phyloP scores from a whole-genome alignment of 2,888 invertebrate species.

The Caenorhabditis imperialis region DNA sequence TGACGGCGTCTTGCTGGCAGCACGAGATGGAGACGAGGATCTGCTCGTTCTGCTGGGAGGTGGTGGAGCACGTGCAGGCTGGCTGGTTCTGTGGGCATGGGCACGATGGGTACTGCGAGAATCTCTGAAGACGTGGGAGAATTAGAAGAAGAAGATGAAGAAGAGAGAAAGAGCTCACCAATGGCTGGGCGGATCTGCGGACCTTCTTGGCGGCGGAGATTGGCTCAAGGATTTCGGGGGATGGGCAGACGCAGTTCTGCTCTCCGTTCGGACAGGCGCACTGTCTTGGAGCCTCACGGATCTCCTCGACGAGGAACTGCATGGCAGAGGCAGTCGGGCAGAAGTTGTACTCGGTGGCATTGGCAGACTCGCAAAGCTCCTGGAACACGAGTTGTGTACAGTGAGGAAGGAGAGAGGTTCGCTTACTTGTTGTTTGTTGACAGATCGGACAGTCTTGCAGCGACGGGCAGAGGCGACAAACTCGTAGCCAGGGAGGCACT shows the following conservation, averaged over 20 bases:
- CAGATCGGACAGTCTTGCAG: constrained; percentile 74
- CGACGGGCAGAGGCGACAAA: constrained; percentile 75
- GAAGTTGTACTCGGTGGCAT: constrained; percentile 73
- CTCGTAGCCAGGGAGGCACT: constrained; percentile 75
- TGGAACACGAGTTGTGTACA: constrained; percentile 6
- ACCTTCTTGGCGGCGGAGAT: constrained; percentile 63
- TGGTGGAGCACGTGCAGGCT: constrained; percentile 65
- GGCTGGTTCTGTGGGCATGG: constrained; percentile 70
- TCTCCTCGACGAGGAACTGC: constrained; percentile 73
- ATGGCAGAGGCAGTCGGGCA: constrained; percentile 67
- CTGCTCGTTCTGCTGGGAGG: constrained; percentile 63
- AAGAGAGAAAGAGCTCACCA: not conserved
- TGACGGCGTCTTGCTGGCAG: constrained; percentile 60
- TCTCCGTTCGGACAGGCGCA: constrained; percentile 76
- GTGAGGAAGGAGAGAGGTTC: not conserved
- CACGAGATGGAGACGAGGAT: constrained; percentile 66
- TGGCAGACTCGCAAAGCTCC: constrained; percentile 73
- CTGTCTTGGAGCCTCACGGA: constrained; percentile 71
- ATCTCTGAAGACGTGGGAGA: constrained; percentile 39
- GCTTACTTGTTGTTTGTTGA: constrained; percentile 71
- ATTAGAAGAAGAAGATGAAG: not conserved
- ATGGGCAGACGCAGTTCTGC: constrained; percentile 73
- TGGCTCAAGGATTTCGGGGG: constrained; percentile 76
- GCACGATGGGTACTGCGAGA: constrained; percentile 69
- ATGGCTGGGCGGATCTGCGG: constrained; percentile 61